Base-by-base conservation (phyloP, 1,140 invertebrate genomes). In the Asbolus verrucosus region DNA sequence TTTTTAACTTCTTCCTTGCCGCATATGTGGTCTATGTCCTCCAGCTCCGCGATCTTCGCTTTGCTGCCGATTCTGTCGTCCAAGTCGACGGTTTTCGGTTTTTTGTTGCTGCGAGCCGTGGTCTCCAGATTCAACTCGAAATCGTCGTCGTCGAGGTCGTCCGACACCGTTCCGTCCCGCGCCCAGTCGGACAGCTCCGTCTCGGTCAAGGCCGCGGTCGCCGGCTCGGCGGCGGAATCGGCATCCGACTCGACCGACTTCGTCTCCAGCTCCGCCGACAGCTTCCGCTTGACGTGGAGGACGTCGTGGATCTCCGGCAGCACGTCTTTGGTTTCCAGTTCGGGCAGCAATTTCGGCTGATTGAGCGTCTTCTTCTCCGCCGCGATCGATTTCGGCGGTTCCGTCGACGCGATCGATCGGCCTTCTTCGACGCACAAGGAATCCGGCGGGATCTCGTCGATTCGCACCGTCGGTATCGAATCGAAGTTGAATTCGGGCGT, bases 161-260 rank as follows among this genome's bases (percentile, higher is more conserved):
- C 91, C 1, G 91, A 87, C 0, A 91, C 90, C 13, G 87, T 89
- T 70, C 89, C 89, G 72, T 94, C 92, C 0, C 88, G 85, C 0
- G 91, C 92, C 92, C 92, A 94, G 79, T 95, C 93, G 0, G 92
- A 94, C 6, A 94, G 81, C 78, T 94, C 93, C 0, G 92, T 93
- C 80, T 95, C 93, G 0, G 92, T 93, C 6, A 92, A 81, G 0
- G 87, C 90, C 9, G 90, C 86, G 0, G 89, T 89, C 0, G 87
- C 87, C 0, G 87, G 84, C 18, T 91, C 90, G 15, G 84, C 85
- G 61, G 88, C 84, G 0, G 84, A 85, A 62, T 86, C 84, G 1
- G 86, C 82, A 63, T 83, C 85, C 68, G 84, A 87, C 41, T 84
- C 82, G 30, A 82, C 81, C 39, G 14, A 67, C 31, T 50, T 71